Evolutionary conservation across 2,113 vertebrate genomes (phyloP).

Genomic region (Pedetes capensis): DNA sequence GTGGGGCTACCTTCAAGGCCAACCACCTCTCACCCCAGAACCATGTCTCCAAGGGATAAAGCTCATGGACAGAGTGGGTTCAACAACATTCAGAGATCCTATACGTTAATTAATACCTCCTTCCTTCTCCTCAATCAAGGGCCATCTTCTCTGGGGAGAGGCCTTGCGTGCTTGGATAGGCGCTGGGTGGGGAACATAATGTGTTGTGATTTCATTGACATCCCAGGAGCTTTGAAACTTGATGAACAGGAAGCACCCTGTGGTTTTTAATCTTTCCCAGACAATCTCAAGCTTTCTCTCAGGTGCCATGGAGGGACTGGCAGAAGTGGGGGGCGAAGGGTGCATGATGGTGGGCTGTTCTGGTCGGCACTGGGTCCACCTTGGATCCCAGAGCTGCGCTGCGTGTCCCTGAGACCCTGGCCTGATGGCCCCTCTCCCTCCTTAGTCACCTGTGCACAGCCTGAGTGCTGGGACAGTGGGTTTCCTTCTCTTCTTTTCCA

Average conservation of each 20-base stretch:
- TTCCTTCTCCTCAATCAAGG: neutral
- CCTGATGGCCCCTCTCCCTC: neutral
- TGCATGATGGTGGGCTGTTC: rapidly evolving
- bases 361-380: neutral
- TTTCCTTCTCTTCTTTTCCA: neutral
- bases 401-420: neutral
- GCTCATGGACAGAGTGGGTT: neutral
- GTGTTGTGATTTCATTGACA: neutral
- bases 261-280: neutral
- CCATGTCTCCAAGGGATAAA: neutral
- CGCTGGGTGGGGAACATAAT: neutral
- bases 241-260: neutral
- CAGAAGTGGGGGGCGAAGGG: neutral
- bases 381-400: neutral
- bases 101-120: neutral
- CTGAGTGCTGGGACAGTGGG: neutral
- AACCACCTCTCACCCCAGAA: neutral
- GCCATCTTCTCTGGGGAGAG: neutral
- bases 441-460: neutral
- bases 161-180: neutral
- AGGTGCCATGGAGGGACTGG: neutral
- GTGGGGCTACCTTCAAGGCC: neutral
- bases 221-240: neutral
- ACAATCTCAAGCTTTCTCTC: neutral
- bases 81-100: neutral